Evolutionary conservation across 2,113 vertebrate species (phyloP), one percentile per base, ranked within the genome.

Genomic region (Panthera uncia): DNA sequence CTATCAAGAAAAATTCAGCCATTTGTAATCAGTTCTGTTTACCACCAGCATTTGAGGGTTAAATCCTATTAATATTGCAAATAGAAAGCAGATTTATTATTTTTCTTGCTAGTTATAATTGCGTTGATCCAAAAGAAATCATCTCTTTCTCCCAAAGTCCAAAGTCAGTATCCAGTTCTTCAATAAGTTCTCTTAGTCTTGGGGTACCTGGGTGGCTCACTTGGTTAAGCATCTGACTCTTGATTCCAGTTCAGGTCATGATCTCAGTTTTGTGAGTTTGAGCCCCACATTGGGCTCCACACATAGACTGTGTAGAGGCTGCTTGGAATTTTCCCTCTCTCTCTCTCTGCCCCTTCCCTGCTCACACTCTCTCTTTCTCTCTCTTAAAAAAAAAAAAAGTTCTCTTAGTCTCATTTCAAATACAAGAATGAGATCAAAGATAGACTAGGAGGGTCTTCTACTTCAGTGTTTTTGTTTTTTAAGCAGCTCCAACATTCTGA

Each of bases 21-120:
- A 93, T 82, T 95, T 95, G 68, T 41, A 90, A 82, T 96, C 4
- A 84, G 16, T 89, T 97, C 52, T 79, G 52, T 88, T 95, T 82
- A 76, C 45, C 13, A 38, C 27, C 19, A 93, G 50, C 36, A 71
- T 93, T 91, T 88, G 61, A 88, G 25, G 6, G 25, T 66, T 73
- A 95, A 27, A 16, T n/a, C 23, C 61, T 74, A 73, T 19, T 78
- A 89, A 52, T 92, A 36, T 27, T 78, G 82, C 31, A 88, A 92
- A 92, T 76, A 82, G 55, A 74, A 96, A 96, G 68, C 9, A 61
- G 50, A 61, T 25, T 38, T 52, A 7, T 23, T 63, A 55, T 52
- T 85, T 94, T 16, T 33, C 61, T 55, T 23, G 66, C 48, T 85
- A 25, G 79, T 82, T 36, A 33, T 69, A 63, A 92, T 33, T 55